Evolutionary conservation across 2,113 vertebrate genomes (phyloP), one percentile per base, ranked within the genome.

Genomic region (Melospiza georgiana): DNA sequence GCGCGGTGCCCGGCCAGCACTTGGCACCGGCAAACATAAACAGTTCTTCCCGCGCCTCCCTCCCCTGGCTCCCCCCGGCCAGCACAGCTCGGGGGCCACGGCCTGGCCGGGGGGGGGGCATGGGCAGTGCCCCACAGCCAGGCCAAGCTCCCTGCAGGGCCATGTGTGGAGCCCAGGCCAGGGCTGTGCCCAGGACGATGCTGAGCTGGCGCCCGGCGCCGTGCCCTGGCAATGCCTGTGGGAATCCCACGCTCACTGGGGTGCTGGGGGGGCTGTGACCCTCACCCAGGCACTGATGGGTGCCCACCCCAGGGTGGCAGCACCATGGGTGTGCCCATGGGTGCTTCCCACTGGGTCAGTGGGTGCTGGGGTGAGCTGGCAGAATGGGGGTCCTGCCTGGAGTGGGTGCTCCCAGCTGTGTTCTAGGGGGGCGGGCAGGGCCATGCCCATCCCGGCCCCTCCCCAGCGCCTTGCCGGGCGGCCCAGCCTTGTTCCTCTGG

Each of bases 401-500:
- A 8, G 27, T 31, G 81, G 52, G 62, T 79, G 76, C 94, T 37
- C 19, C 67, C 77, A 35, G 52, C 39, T 58, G 89, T 18, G 89
- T 75, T 76, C 58, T 77, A 35, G 75, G n/a, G 76, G 85, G 46
- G 33, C 11, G 20, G 83, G 89, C 92, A 92, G 84, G 86, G 94
- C 94, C 30, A 7, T 92, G 89, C 95, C 94, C 86, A 3, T 72
- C 89, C 87, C 91, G 0, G 91, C 93, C 93, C 77, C 88, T 91
- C 91, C 95, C 95, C 85, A 96, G 94, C 33, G 94, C 97, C 96
- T 87, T 93, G 92, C 54, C 28, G 72, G 97, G 96, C 97, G 95
- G 97, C 97, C 95, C 95, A 81, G 94, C 92, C 94, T 96, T 93
- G 94, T 95, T 96, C 93, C 94, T 95, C 95, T 93, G 94, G 95